These are phyloP conservation scores for Gasterosteus nipponicus DNA, from an alignment of 2,113 vertebrate genomes.

Conservation along the genomic window DNA sequence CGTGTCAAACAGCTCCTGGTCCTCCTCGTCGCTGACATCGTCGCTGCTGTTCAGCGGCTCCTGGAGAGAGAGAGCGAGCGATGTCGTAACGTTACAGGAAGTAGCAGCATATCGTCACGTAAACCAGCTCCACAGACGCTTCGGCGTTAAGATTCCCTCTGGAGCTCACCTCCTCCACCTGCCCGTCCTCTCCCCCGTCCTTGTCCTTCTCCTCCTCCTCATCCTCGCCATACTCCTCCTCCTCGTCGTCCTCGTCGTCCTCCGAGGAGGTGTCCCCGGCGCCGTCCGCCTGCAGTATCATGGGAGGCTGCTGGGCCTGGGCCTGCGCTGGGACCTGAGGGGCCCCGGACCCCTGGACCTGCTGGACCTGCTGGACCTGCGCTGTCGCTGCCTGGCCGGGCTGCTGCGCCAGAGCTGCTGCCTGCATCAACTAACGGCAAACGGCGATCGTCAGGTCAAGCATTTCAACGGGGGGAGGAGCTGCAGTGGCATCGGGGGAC, in stretches of 20 bases:
- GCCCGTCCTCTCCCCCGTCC: conserved; percentile 94
- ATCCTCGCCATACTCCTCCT: conserved; percentile 97
- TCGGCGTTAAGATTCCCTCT: not conserved
- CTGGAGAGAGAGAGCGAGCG: conserved; percentile 68
- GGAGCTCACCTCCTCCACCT: conserved; percentile 92
- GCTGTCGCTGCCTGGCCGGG: conserved; percentile 60
- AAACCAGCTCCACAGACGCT: not conserved
- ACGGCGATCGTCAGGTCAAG: not conserved
- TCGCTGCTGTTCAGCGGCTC: conserved; percentile 97
- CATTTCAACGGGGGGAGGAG: not conserved
- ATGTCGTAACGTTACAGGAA: not conserved
- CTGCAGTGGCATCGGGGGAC: not conserved
- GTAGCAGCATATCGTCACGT: not conserved
- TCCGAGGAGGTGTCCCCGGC: conserved; percentile 95
- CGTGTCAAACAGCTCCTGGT: conserved; percentile 97
- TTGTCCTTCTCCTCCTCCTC: conserved; percentile 98
- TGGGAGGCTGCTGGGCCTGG: conserved; percentile 87
- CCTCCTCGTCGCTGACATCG: conserved; percentile 97
- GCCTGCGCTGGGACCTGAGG: conserved; percentile 51
- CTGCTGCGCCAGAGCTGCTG: conserved; percentile 88
- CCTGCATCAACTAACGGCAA: conserved; percentile 78
- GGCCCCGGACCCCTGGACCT: not conserved
- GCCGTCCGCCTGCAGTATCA: conserved; percentile 96
- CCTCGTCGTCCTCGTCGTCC: conserved; percentile 97
- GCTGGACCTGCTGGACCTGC: conserved; percentile 45